These are phyloP conservation scores for Drosophila basisetae DNA, from an alignment of 2,888 invertebrate species.

Conservation along the genomic window DNA sequence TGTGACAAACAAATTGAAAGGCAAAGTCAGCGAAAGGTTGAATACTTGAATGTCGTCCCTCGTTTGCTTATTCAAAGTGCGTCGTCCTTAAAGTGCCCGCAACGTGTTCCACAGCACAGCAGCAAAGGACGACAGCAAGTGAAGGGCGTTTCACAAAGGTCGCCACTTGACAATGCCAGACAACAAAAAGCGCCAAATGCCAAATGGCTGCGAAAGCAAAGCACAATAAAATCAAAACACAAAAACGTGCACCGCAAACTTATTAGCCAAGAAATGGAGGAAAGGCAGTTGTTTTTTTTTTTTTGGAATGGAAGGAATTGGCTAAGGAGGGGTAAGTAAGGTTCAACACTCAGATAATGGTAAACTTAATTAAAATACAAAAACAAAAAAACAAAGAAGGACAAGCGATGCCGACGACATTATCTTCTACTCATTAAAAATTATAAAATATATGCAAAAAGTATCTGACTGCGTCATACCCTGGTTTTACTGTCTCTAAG, in stretches of 20 bases:
- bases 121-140: background rate
- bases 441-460: background rate
- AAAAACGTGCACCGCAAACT: conserved; percentile 57
- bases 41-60: conserved; percentile 7
- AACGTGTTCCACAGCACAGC: conserved; percentile 51
- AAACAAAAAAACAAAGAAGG: background rate
- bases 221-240: conserved; percentile 69
- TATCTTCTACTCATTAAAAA: background rate
- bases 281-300: background rate
- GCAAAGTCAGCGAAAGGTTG: conserved; percentile 58
- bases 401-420: background rate
- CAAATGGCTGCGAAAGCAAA: conserved; percentile 33
- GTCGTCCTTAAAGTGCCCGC: conserved; percentile 75
- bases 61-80: conserved; percentile 65
- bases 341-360: conserved; percentile 19
- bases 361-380: conserved; percentile 31
- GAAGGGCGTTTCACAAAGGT: conserved; percentile 40
- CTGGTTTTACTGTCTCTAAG: background rate
- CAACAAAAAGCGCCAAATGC: conserved; percentile 27
- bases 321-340: background rate
- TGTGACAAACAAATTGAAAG: conserved; percentile 50
- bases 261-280: conserved; percentile 25
- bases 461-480: background rate
- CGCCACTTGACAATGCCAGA: conserved; percentile 34
- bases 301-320: background rate